Percentiles rank a stretch among this genome's conserved stretches.
These are phyloP conservation scores for Rhagonycha lutea DNA, from an alignment of 2,888 invertebrate species.

Conservation along the genomic window DNA sequence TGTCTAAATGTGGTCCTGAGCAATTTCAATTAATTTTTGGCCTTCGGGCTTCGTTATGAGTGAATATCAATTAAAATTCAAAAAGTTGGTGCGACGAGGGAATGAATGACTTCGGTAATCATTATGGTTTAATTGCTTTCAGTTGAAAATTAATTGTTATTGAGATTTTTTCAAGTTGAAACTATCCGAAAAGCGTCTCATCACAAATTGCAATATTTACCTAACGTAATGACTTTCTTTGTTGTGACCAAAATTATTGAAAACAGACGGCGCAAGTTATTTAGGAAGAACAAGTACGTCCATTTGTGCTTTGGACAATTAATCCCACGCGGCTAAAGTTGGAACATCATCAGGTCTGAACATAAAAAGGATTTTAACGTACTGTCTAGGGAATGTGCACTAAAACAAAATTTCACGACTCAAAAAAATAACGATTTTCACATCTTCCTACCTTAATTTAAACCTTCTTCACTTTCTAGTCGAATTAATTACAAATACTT, in stretches of 20 bases:
- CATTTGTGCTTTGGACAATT: constrained; percentile 22
- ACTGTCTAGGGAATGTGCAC: constrained; percentile 14
- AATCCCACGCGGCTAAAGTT: constrained; percentile 18
- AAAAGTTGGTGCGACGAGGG: not conserved
- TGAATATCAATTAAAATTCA: constrained; percentile 15
- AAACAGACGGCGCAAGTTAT: constrained; percentile 5
- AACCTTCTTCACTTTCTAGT: not conserved
- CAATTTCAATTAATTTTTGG: constrained; percentile 12
- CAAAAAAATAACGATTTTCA: constrained; percentile 2
- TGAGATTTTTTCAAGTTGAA: not conserved
- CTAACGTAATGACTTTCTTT: constrained; percentile 8
- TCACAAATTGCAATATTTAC: constrained; percentile 4
- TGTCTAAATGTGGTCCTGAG: not conserved
- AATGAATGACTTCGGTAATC: constrained; percentile 7
- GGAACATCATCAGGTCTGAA: constrained; percentile 23
- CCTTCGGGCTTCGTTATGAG: constrained; percentile 14
- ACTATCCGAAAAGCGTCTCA: not conserved
- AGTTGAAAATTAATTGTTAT: not conserved
- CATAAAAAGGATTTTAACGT: constrained; percentile 24
- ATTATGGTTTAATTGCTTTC: not conserved
- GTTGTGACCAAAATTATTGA: constrained; percentile 14
- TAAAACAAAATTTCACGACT: constrained; percentile 12
- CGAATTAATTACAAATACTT: not conserved
- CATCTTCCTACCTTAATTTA: not conserved
- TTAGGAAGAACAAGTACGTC: constrained; percentile 21